Evolutionary conservation across 2,888 invertebrate genomes (phyloP).

Genomic region (Scrobipalpa atriplicella): DNA sequence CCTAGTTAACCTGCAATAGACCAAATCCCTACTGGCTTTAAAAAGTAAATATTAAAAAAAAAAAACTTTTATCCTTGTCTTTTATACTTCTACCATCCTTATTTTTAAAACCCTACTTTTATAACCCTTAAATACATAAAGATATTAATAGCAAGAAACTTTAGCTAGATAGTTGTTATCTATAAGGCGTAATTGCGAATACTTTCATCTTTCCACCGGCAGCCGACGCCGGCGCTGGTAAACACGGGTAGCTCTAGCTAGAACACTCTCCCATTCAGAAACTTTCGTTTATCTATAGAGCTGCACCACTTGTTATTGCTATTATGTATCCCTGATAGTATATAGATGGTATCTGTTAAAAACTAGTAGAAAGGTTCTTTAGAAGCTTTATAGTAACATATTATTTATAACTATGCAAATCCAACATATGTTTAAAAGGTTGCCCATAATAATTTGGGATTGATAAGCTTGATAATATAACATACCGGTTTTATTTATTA

Average conservation of each 20-base stretch:
- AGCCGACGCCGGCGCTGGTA: neutral
- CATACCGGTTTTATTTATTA: no score
- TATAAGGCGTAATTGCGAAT: slow-evolving; percentile 24
- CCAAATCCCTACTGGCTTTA: no score
- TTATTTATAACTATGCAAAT: no score
- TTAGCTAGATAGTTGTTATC: neutral
- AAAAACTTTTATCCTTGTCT: no score
- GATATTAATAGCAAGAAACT: neutral
- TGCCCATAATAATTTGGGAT: no score
- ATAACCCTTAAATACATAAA: neutral
- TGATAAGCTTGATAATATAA: no score
- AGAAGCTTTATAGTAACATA: no score
- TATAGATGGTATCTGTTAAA: no score
- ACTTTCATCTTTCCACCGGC: slow-evolving; percentile 24
- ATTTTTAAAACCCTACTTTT: neutral
- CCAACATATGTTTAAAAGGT: no score
- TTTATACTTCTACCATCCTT: neutral
- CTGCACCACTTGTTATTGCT: slow-evolving; percentile 27
- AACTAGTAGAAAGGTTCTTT: no score
- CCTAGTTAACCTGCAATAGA: no score
- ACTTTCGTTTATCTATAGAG: slow-evolving; percentile 49
- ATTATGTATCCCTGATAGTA: neutral
- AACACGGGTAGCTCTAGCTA: slow-evolving; percentile 21
- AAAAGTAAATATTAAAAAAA: no score
- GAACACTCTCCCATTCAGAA: slow-evolving; percentile 44